Base-by-base conservation (phyloP, 1,140 invertebrate genomes). In the Hetaerina americana region DNA sequence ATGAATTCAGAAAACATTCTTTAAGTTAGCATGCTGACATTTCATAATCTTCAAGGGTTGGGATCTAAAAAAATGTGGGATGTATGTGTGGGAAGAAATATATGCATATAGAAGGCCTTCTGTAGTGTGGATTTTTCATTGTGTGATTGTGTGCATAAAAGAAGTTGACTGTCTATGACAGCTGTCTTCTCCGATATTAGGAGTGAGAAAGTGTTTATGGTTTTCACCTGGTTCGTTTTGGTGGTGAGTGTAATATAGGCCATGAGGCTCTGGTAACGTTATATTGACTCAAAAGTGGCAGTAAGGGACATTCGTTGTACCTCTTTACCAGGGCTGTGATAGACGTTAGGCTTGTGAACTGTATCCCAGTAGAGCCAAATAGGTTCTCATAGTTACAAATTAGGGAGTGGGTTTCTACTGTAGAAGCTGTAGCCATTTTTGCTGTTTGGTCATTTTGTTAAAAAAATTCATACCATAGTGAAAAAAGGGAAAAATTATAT, bases 361-460 rank as follows among this genome's bases (percentile, higher is more conserved):
- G 66, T 69, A 69, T 69, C 68, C 68, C 68, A n/a, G 28, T 69
- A 28, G 26, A 69, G 28, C 68, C 68, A 27, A 28, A 26, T 27
- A 27, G 68, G 26, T 69, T 26, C n/a, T 69, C 26, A 27, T 27
- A 28, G 26, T 27, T 27, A 69, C 66, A 27, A 27, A 57, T 69
- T 69, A 69, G 68, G 68, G 68, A 27, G 68, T 69, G 68, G 68
- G 68, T 69, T 69, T 69, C 26, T 69, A 69, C 68, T 69, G 68
- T 69, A 69, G 68, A 72, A 69, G 68, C 28, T 69, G 28, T 69
- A 69, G 68, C 22, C 26, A 69, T 69, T 69, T 69, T 69, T 69
- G 68, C 68, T 69, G 68, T 69, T 27, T 26, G 68, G 28, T 27
- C 68, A 69, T 69, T 69, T 69, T 69, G 68, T 69, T 69, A 27